Percentiles rank a stretch among this genome's conserved stretches.
phyloP scores from a whole-genome alignment of 2,797 vertebrate genomes.

The Perodicticus potto region DNA sequence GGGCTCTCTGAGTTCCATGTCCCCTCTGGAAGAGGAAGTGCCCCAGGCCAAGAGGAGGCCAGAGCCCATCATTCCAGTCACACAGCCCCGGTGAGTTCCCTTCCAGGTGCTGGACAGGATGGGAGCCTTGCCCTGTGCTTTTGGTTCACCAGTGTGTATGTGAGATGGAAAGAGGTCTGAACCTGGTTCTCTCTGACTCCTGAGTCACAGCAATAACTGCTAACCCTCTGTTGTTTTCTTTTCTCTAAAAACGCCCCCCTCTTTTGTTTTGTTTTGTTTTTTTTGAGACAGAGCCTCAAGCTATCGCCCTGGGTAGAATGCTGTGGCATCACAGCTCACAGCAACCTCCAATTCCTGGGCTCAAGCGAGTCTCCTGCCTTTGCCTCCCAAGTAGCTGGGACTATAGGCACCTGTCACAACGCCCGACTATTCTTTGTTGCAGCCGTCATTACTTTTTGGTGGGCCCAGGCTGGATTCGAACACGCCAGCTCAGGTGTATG shows the following conservation, averaged over 20 bases:
- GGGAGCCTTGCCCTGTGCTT: not conserved
- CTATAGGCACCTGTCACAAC: too few species aligned
- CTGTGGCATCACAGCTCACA: too few species aligned
- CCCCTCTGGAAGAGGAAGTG: conserved; percentile 81
- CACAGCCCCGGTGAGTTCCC: conserved; percentile 92
- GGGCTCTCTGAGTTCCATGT: conserved; percentile 88
- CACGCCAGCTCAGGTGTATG: too few species aligned
- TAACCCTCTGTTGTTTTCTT: not conserved
- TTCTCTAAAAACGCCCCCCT: not conserved
- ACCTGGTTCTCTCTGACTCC: not conserved
- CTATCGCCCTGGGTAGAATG: too few species aligned
- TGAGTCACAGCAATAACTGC: not conserved
- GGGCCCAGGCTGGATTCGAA: too few species aligned
- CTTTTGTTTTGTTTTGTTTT: too few species aligned
- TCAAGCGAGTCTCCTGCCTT: too few species aligned
- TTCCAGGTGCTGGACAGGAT: not conserved
- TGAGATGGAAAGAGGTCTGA: not conserved
- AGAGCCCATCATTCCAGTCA: conserved; percentile 94
- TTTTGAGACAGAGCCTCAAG: too few species aligned
- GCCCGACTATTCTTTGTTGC: too few species aligned
- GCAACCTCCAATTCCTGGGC: too few species aligned
- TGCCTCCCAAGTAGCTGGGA: too few species aligned
- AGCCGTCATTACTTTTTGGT: too few species aligned
- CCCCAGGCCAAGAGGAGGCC: conserved; percentile 93
- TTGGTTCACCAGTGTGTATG: not conserved